Base-by-base conservation (phyloP, 1,140 invertebrate genomes). In the Nasonia longicornis region DNA sequence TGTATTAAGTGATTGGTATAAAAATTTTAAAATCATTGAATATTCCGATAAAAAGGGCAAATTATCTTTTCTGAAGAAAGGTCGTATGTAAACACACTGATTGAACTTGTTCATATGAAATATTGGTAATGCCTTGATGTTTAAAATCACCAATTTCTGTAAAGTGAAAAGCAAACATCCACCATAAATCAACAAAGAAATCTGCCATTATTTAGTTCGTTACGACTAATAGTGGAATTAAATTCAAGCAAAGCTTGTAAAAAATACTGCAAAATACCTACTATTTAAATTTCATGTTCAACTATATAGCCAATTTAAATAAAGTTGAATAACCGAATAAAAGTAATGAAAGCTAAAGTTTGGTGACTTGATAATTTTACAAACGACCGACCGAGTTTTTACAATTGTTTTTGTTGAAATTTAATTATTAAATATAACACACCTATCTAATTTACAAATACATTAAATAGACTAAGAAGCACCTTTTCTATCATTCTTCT, bases 371-470 rank as follows among this genome's bases (percentile, higher is more conserved):
- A 20, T 58, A 58, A n/a, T 58, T 58, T n/a, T 58, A 16, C 16
- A 58, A 58, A 35, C 31, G 31, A 35, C 31, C 31, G 52, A 58
- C 2, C 16, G 20, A 58, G 16, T 58, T 58, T 58, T 6, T 58
- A 58, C 52, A 58, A 67, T 29, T 14, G 3, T 29, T 16, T 66
- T 26, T 66, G 14, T 26, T 31, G 67, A 31, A 52, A 52, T 66
- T 58, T 6, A 72, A 78, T 26, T 72, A 75, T 66, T 66, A 29
- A n/a, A 71, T 67, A 73, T 75, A 77, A 52, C 31, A 79, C 48
- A 77, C 52, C 42, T 76, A 83, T 78, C 67, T 72, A 83, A 82
- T 75, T 74, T 77, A 83, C 71, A 82, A 80, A 69, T 48, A 80
- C 35, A 64, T 81, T 74, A 76, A 82, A 70, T 82, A 83, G 35